A percentile compares a stretch with the other conserved stretches of the same genome.
phyloP scores from a whole-genome alignment of 2,113 vertebrate species.

The Regulus satrapa region DNA sequence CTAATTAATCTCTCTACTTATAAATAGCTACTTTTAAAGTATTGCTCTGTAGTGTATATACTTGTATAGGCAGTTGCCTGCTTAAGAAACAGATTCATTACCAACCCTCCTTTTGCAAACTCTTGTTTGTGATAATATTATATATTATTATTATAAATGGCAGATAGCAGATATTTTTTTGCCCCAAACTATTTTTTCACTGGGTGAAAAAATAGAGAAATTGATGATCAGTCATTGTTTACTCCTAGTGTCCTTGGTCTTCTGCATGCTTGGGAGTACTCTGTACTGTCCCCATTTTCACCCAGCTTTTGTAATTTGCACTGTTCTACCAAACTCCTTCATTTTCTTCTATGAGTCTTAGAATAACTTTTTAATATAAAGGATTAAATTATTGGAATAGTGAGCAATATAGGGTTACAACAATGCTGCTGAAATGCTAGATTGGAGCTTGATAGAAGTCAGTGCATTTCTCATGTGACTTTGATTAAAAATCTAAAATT shows the following conservation, averaged over 20 bases:
- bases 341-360: accelerated
- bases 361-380: neutral
- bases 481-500: neutral
- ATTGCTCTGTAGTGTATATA: neutral
- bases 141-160: neutral
- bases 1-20: constrained; percentile 38
- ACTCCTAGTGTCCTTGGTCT: neutral
- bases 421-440: neutral
- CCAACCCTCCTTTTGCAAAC: neutral
- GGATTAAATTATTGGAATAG: neutral
- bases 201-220: neutral
- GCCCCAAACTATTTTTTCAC: accelerated
- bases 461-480: neutral
- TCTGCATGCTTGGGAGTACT: neutral
- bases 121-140: neutral
- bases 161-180: neutral
- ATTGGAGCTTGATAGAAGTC: neutral
- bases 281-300: neutral
- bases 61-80: neutral
- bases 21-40: constrained; percentile 62
- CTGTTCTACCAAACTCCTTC: neutral
- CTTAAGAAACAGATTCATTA: neutral
- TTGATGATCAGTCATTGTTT: neutral
- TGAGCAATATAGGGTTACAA: neutral
- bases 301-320: neutral